Conservation (phyloP, 2,888 invertebrate genomes). For the Lathronympha strigana region DNA sequence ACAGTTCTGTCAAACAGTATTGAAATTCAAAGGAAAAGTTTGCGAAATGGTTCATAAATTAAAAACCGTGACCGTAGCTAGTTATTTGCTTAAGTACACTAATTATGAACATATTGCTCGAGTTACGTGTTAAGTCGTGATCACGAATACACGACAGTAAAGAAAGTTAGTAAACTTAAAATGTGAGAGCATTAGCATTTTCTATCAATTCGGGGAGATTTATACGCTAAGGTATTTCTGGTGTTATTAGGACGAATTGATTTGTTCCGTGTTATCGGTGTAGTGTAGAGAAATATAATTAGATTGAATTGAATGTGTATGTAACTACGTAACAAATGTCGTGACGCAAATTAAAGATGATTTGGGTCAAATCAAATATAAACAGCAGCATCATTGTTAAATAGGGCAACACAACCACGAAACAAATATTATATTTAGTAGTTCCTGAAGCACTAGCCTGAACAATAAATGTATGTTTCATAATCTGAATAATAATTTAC, state of each 20-base stretch:
- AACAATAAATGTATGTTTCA: neutral
- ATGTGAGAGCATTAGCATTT: constrained; percentile 27
- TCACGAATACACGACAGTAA: constrained; percentile 31
- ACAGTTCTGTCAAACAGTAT: no score
- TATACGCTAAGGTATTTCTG: neutral
- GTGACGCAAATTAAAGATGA: constrained; percentile 13
- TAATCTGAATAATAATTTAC: no score
- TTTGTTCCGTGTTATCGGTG: constrained; percentile 5
- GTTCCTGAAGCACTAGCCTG: neutral
- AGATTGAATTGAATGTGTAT: neutral
- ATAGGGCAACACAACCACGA: neutral
- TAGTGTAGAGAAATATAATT: constrained; percentile 9
- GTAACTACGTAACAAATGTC: neutral
- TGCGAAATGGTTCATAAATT: no score
- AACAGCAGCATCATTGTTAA: constrained; percentile 4
- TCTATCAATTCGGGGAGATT: constrained; percentile 25
- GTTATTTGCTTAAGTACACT: constrained; percentile 7
- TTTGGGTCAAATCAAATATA: constrained; percentile 5
- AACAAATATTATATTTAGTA: neutral
- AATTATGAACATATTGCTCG: constrained; percentile 30
- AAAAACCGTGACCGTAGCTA: constrained; percentile 24
- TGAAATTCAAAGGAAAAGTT: no score
- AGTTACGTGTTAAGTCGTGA: constrained; percentile 29
- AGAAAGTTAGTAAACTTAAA: constrained; percentile 32
- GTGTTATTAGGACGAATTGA: constrained; percentile 7